Evolutionary conservation across 2,797 vertebrate genomes (phyloP), one percentile per base, ranked within the genome.

Genomic region (Nyctalus aviator): DNA sequence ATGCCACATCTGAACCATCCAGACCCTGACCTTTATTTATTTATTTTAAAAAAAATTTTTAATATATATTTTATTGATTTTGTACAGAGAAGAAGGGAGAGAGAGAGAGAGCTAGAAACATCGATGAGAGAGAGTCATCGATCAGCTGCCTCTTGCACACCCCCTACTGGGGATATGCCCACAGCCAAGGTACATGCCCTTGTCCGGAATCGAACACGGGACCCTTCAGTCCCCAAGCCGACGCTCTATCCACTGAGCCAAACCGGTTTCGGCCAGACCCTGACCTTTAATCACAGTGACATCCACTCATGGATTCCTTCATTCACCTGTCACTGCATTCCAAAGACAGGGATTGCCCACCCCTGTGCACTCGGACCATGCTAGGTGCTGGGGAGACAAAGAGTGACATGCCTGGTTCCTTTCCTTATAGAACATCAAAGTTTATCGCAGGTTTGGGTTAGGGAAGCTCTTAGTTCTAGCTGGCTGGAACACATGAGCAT

Each of bases 301-400:
- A 64, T 66, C 32, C 15, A 66, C 44, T 71, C 12, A 20, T 0
- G 27, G 73, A 32, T 30, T 35, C 3, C 9, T 93, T 69, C 37
- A 17, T 53, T 78, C 2, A 21, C 77, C n/a, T 7, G 1, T 44
- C 21, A 69, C 6, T 46, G 53, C n/a, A 21, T 78, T 62, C 55
- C 8, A 2, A 78, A 71, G n/a, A 55, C 9, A 64, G n/a, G 17
- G 35, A 27, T 37, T n/a, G 21, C 41, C 75, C 46, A 18, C 21
- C 18, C 0, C 35, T 57, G 11, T 9, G 25, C 5, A 5, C 64
- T 12, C 53, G 48, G 68, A 37, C 37, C 12, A 3, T 2, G 8
- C 20, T 27, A 1, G 21, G 35, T 62, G 7, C 10, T n/a, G 3
- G 7, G 44, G 32, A 76, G 21, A 76, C 37, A 55, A 55, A 73